A percentile compares a stretch with the other conserved stretches of the same genome.
phyloP scores from a whole-genome alignment of 2,113 vertebrate genomes.

The Aegotheles bennettii region DNA sequence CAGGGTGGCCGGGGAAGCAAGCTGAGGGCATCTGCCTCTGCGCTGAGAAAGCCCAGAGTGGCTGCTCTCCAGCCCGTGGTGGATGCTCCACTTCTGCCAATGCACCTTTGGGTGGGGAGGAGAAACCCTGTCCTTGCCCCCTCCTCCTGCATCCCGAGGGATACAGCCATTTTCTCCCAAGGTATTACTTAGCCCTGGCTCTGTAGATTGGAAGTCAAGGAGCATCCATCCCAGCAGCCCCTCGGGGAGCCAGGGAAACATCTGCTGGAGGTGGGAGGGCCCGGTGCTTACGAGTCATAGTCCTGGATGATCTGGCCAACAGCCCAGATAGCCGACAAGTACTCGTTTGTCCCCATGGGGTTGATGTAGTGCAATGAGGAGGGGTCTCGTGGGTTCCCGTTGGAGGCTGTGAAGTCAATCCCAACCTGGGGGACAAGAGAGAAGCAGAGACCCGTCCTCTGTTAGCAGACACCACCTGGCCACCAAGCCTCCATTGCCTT shows the following conservation, averaged over 20 bases:
- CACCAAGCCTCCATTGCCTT: neutral
- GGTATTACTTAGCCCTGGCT: neutral
- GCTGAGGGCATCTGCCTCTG: neutral
- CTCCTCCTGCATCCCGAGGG: neutral
- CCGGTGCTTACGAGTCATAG: constrained; percentile 88
- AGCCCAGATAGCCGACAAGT: constrained; percentile 93
- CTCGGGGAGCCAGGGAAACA: neutral
- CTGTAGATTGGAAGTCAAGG: neutral
- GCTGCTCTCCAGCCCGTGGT: neutral
- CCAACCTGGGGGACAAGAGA: constrained; percentile 80
- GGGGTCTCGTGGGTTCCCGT: constrained; percentile 91
- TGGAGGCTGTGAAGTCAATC: constrained; percentile 98
- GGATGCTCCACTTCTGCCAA: neutral
- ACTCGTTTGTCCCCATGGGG: constrained; percentile 94
- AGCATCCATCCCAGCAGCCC: neutral
- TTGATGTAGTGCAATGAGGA: constrained; percentile 97
- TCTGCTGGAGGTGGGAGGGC: neutral
- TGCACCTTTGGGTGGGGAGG: fast-evolving
- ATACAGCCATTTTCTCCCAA: neutral
- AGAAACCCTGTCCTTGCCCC: neutral
- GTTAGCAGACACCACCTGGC: neutral
- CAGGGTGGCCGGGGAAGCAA: neutral
- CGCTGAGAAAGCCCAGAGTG: fast-evolving
- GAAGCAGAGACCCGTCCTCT: neutral
- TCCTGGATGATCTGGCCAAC: constrained; percentile 99